These are phyloP conservation scores for Lichenostomus cassidix DNA, from an alignment of 2,113 vertebrate genomes.

Conservation along the genomic window DNA sequence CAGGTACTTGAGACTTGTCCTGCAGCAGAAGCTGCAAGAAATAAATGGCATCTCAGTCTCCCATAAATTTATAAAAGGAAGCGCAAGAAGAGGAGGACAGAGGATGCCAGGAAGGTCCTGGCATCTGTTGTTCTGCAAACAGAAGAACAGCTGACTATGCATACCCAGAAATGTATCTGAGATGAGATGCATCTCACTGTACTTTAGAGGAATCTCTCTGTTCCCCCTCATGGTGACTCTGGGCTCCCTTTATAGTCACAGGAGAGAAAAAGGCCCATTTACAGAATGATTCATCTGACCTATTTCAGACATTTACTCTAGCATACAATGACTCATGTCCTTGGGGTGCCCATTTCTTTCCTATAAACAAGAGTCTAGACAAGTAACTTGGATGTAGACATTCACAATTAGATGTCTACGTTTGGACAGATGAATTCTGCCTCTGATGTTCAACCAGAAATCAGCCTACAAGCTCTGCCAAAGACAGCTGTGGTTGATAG, in stretches of 20 bases:
- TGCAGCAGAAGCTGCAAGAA: neutral
- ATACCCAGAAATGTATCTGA: neutral
- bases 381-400: conserved; percentile 61
- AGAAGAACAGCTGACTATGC: neutral
- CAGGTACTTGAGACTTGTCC: neutral
- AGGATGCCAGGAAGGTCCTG: neutral
- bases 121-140: neutral
- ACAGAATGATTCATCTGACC: conserved; percentile 64
- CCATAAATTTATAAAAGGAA: neutral
- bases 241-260: conserved; percentile 4
- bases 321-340: conserved; percentile 61
- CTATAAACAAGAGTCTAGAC: conserved; percentile 70
- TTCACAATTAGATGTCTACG: conserved; percentile 54
- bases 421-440: conserved; percentile 54
- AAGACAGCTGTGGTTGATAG: conserved; percentile 53
- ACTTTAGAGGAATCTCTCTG: neutral
- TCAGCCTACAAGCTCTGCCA: conserved; percentile 30
- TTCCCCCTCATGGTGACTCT: neutral
- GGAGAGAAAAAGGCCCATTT: conserved; percentile 23
- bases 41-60: neutral
- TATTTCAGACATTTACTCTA: conserved; percentile 58
- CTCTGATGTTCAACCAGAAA: conserved; percentile 36
- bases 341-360: conserved; percentile 66
- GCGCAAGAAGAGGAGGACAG: neutral
- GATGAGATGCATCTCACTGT: neutral